A percentile compares a stretch with the other conserved stretches of the same genome.
Conservation (phyloP, 1,140 invertebrate genomes). For the Bombus polaris region DNA sequence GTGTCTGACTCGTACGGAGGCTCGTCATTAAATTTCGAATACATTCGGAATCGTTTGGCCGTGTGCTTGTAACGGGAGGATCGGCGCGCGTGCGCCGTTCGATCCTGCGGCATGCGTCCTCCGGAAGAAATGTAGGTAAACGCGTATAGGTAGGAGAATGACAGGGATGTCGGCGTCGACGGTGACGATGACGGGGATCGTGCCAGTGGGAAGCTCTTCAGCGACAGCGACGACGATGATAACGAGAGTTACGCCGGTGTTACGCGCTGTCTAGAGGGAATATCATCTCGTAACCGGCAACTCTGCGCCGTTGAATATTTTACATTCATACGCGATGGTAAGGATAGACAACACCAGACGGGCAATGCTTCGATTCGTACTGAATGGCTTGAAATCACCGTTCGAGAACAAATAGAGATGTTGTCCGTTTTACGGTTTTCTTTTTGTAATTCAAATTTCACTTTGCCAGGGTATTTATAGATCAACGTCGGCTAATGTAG, state of each 20-base stretch:
- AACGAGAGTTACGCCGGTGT: constrained; percentile 56
- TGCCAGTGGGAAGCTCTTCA: constrained; percentile 12
- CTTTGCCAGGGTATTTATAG: background rate
- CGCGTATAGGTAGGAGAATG: background rate
- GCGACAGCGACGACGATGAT: constrained; percentile 50
- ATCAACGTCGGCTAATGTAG: background rate
- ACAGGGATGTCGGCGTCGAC: constrained; percentile 1
- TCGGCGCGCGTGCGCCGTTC: constrained; percentile 26
- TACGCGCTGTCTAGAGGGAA: constrained; percentile 60
- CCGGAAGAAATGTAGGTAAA: constrained; percentile 7
- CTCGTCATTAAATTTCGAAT: constrained; percentile 44
- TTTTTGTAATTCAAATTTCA: background rate
- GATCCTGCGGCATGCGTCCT: constrained; percentile 37
- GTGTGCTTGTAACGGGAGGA: background rate
- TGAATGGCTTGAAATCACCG: background rate
- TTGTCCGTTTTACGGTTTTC: background rate
- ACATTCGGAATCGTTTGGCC: background rate
- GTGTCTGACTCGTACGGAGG: background rate
- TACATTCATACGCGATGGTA: constrained; percentile 43
- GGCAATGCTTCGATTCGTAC: background rate
- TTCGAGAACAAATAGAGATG: background rate
- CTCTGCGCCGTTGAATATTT: constrained; percentile 58
- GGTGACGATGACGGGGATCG: background rate
- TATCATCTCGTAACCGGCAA: constrained; percentile 50
- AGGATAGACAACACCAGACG: background rate